Evolutionary conservation across 2,113 vertebrate genomes (phyloP), one percentile per base, ranked within the genome.

Genomic region (Nannobrachium achirus): DNA sequence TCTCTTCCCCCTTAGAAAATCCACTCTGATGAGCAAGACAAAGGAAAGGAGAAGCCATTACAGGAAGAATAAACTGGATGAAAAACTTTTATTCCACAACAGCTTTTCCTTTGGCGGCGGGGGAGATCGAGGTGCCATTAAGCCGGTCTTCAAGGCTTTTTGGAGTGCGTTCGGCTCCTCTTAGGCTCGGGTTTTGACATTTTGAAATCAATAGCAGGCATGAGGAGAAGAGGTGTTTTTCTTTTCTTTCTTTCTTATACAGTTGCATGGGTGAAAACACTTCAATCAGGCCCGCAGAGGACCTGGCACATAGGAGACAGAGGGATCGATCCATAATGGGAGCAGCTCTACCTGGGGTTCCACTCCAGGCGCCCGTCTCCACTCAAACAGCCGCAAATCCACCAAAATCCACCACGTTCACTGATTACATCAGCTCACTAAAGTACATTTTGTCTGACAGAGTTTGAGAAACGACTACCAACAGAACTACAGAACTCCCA

Each of bases 171-270:
- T 88, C 81, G 77, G 79, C 80, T 80, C 18, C 75, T 86, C 76
- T 88, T 82, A 89, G 82, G 84, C 85, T 90, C 73, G 84, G 66
- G 86, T 85, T 92, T 90, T 90, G 90, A 92, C 88, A 87, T 86
- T 87, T 81, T 75, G 67, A 91, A 92, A 93, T 93, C 92, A 91
- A 91, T 92, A 92, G 63, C 41, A 88, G 78, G 86, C 82, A 85
- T n/a, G 88, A 80, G 79, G 40, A 40, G n/a, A 56, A 72, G 89
- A 87, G 55, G 64, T 90, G 40, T 72, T 78, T 80, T 82, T 83
- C 48, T 50, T 14, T 7, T 4, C 25, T 78, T 80, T 82, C 81
- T n/a, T 50, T 14, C 2, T 84, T 85, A 63, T 71, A 66, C 80
- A 85, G 75, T 84, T 85, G 81, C 75, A 66, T 51, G 79, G 88